phyloP scores from a whole-genome alignment of 2,888 invertebrate species.

The Eumacrocentrus americanus region DNA sequence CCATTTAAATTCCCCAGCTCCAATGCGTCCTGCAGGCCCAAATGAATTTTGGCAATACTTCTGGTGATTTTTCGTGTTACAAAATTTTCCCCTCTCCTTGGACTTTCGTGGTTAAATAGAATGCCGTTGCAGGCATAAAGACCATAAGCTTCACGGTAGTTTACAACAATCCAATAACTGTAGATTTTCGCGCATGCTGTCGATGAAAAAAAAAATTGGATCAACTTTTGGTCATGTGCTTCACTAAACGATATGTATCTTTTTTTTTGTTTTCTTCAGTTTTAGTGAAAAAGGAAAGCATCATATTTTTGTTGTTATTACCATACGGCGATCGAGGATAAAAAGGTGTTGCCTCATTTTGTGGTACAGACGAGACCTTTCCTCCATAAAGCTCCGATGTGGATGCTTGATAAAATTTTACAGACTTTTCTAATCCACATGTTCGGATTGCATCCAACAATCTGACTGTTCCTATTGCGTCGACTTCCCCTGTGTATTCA shows the following conservation, averaged over 20 bases:
- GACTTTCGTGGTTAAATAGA: constrained; percentile 96
- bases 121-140: constrained; percentile 97
- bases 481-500: constrained; percentile 98
- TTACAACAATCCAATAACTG: constrained; percentile 94
- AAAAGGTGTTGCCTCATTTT: constrained; percentile 93
- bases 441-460: constrained; percentile 91
- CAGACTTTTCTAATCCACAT: constrained; percentile 79
- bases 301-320: constrained; percentile 61
- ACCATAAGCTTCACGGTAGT: constrained; percentile 93
- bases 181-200: constrained; percentile 94
- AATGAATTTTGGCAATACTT: constrained; percentile 93
- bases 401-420: constrained; percentile 93
- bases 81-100: constrained; percentile 95
- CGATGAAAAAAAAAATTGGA: constrained; percentile 32
- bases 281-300: too few relatives aligned
- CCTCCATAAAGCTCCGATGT: constrained; percentile 96
- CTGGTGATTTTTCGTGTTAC: constrained; percentile 98
- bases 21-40: constrained; percentile 82
- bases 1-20: constrained; percentile 96
- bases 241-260: background rate
- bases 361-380: constrained; percentile 90
- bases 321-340: constrained; percentile 97
- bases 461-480: constrained; percentile 91
- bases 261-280: background rate
- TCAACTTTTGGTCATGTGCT: background rate